Evolutionary conservation across 2,888 invertebrate genomes (phyloP).

Genomic region (Hoplodrina ambigua): DNA sequence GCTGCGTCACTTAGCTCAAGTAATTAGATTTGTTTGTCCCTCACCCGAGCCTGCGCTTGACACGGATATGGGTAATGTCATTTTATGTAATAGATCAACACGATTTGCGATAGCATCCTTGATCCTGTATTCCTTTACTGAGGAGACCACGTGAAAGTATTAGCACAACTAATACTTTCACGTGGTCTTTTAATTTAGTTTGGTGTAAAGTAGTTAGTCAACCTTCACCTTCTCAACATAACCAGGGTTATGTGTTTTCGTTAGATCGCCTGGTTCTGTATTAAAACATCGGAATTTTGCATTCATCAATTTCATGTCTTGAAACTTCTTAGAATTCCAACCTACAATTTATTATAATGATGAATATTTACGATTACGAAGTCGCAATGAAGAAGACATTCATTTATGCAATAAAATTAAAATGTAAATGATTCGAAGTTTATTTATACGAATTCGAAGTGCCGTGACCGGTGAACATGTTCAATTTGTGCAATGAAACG

Average conservation of each 20-base stretch:
- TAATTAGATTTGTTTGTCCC: constrained; percentile 56
- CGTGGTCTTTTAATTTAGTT: constrained; percentile 5
- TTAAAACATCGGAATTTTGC: neutral
- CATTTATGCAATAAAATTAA: constrained; percentile 6
- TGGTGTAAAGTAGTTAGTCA: no score
- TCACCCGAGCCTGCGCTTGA: constrained; percentile 39
- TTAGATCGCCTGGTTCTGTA: neutral
- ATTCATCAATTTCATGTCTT: neutral
- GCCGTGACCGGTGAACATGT: constrained; percentile 34
- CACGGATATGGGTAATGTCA: constrained; percentile 42
- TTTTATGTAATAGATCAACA: constrained; percentile 26
- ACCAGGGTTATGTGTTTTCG: neutral
- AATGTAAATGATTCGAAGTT: constrained; percentile 13
- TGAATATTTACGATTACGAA: constrained; percentile 8
- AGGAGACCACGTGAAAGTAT: no score
- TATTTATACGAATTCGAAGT: constrained; percentile 14
- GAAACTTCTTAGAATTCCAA: neutral
- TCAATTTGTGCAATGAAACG: constrained; percentile 53
- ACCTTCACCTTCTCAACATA: neutral
- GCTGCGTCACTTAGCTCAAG: constrained; percentile 33
- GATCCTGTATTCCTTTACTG: constrained; percentile 29
- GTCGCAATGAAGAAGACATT: neutral
- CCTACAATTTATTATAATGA: neutral
- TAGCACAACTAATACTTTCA: neutral
- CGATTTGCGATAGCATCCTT: constrained; percentile 31